These are phyloP conservation scores for Bovichtus diacanthus DNA, from an alignment of 2,797 vertebrate genomes.

Conservation along the genomic window DNA sequence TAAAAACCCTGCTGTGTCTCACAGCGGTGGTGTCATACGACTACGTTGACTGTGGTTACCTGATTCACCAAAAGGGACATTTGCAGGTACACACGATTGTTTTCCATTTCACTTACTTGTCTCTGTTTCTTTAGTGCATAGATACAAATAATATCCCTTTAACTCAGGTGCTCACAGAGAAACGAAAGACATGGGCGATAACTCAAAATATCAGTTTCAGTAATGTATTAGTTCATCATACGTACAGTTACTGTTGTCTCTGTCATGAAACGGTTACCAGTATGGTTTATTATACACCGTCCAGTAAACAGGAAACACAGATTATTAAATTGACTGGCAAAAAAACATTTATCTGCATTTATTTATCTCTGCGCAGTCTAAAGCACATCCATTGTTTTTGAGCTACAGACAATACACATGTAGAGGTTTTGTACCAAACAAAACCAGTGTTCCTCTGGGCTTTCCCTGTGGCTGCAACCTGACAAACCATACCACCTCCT, in stretches of 20 bases:
- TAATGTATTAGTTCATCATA: background rate
- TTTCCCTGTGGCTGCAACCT: background rate
- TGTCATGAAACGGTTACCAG: background rate
- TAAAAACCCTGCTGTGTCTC: background rate
- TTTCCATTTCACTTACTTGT: background rate
- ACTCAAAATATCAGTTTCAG: background rate
- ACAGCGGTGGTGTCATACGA: background rate
- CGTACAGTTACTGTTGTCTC: background rate
- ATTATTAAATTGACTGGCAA: background rate
- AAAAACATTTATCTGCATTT: background rate
- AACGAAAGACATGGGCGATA: background rate
- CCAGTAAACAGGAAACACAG: background rate
- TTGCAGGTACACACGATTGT: background rate
- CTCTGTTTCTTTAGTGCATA: background rate
- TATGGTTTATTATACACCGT: background rate
- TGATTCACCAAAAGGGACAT: background rate
- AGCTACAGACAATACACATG: background rate
- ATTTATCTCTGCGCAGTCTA: background rate
- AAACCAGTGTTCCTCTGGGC: background rate
- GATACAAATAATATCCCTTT: background rate
- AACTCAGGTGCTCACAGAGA: background rate
- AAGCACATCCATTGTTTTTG: conserved; percentile 13
- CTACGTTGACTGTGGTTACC: background rate
- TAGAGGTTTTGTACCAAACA: background rate
- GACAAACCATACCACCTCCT: background rate